phyloP scores from a whole-genome alignment of 1,140 invertebrate species.

The Wasmannia auropunctata region DNA sequence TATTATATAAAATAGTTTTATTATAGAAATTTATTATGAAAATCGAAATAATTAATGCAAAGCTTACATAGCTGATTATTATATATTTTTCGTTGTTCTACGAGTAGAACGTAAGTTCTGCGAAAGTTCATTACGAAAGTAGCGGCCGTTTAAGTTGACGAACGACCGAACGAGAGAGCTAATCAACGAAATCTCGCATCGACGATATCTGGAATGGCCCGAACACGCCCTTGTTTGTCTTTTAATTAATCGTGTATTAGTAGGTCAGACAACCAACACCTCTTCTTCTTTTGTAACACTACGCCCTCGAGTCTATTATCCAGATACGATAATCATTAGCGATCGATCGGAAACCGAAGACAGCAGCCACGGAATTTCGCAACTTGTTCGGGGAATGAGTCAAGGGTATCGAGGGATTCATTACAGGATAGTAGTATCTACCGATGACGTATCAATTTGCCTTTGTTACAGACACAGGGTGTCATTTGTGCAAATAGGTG shows the following conservation, averaged over 20 bases:
- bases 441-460: constrained; percentile 5
- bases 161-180: not conserved
- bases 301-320: constrained; percentile 9
- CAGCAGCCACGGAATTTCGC: constrained; percentile 1
- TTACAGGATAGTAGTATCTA: not conserved
- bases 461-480: not conserved
- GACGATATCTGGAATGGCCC: not conserved
- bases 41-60: not conserved
- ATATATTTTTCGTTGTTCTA: not conserved
- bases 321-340: constrained; percentile 24
- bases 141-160: not conserved
- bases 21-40: not conserved
- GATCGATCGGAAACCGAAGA: constrained; percentile 15
- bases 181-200: constrained; percentile 57
- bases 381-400: not conserved
- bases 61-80: not conserved
- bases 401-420: constrained; percentile 19
- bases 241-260: constrained; percentile 64
- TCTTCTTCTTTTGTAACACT: constrained; percentile 1
- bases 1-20: not conserved
- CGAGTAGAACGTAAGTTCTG: not conserved
- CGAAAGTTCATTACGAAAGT: constrained; percentile 17
- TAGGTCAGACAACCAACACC: not conserved
- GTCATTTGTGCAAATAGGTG: not conserved
- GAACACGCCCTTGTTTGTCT: constrained; percentile 52